A percentile compares a stretch with the other conserved stretches of the same genome.
These are phyloP conservation scores for Erebia palarica DNA, from an alignment of 2,888 invertebrate genomes.

Conservation along the genomic window DNA sequence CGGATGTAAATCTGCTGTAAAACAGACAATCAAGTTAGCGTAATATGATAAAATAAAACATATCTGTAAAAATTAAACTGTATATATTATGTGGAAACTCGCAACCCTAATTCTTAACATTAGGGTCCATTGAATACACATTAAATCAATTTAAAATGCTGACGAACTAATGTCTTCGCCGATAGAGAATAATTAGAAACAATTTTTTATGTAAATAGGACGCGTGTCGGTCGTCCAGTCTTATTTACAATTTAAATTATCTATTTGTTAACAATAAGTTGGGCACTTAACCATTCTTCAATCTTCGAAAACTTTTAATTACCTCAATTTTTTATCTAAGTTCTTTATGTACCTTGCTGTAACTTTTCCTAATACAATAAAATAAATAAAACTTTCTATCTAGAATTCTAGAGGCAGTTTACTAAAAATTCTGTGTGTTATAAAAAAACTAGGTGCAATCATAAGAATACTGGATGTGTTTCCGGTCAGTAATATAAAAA, in stretches of 20 bases:
- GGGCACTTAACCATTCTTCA: no score
- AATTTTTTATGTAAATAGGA: constrained; percentile 35
- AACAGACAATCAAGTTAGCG: no score
- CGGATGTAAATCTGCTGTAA: no score
- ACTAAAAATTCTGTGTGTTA: neutral
- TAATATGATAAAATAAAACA: no score
- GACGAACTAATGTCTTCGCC: constrained; percentile 38
- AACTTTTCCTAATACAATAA: no score
- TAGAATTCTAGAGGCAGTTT: neutral
- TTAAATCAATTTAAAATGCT: constrained; percentile 56
- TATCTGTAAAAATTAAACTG: no score
- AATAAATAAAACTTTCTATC: no score
- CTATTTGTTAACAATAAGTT: neutral
- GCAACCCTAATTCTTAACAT: constrained; percentile 41
- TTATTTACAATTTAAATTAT: neutral
- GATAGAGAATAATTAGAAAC: constrained; percentile 33
- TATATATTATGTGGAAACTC: neutral
- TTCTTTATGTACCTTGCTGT: no score
- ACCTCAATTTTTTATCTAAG: no score
- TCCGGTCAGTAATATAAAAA: neutral
- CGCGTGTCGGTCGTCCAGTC: constrained; percentile 5
- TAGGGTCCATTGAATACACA: constrained; percentile 60
- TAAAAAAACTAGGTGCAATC: neutral
- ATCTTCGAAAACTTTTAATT: no score
- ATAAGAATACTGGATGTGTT: neutral